Evolutionary conservation across 2,888 invertebrate genomes (phyloP), one percentile per base, ranked within the genome.

Genomic region (Adelognathus sp.): DNA sequence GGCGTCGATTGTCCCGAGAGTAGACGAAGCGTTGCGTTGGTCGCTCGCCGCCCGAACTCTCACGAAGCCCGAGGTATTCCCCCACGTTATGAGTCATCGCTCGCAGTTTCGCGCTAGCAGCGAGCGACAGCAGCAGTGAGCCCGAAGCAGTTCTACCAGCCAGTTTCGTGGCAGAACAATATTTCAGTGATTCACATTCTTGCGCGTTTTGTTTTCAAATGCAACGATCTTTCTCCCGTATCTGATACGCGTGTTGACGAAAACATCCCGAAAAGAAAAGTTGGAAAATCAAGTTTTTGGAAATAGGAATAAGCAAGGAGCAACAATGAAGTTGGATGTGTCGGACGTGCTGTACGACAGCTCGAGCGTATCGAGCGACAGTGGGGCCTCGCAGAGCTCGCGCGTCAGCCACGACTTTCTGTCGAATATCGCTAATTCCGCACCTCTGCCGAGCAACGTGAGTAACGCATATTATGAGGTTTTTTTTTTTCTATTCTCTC

Each of bases 271-370:
- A 44, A 46, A 21, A 46, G 21, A 46, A n/a, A 24, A 24, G 21
- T 4, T 7, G 24, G 11, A 4, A 50, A 11, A 24, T 24, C 50
- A 9, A 36, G n/a, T 9, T 36, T n/a, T n/a, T n/a, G n/a, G n/a
- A n/a, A n/a, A n/a, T n/a, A n/a, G n/a, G n/a, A n/a, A n/a, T n/a
- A 44, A 61, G 74, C 41, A 66, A 69, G 56, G 41, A 39, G 21
- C 63, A 78, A 86, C 81, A 88, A 94, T 94, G 94, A 94, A 94
- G 93, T 92, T 94, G 83, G 94, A 94, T 88, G 92, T 93, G 76
- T 93, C 93, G 91, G 94, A 94, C 89, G 93, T 92, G 84, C 92
- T 93, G 83, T 94, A 94, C 83, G 94, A 94, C 90, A 93, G 93
- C 88, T 94, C 94, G 75, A 94, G 93, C 90, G 93, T 92, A 83